Base-by-base conservation (phyloP, 2,113 vertebrate species). In the Nothoprocta perdicaria region DNA sequence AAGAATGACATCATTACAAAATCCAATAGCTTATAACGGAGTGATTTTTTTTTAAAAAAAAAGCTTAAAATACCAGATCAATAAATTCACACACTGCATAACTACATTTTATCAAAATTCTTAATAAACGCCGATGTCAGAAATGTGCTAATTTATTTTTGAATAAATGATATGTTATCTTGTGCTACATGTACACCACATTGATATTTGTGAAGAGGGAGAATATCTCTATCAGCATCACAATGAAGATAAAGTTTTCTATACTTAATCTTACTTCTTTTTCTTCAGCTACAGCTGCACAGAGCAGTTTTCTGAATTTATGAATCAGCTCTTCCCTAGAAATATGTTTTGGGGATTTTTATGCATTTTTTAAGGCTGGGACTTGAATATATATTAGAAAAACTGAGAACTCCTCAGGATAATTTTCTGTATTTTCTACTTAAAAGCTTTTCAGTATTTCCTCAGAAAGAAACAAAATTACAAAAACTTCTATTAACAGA, bases 1-100 rank as follows among this genome's bases (percentile, higher is more conserved):
- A 93, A 87, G 87, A 91, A 68, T 88, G 84, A 81, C 73, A 83
- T 92, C 62, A 50, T 92, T 92, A 84, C 45, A 75, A 92, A 96
- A 96, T 75, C 80, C 76, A 67, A 82, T 76, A 88, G 53, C 14
- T 92, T 88, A 83, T 91, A 94, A 86, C 29, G 2, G 89, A 96
- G 90, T 92, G 82, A 84, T 80, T 95, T 87, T 93, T 87, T 93
- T 92, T 88, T 5, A 9, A 85, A 92, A 85, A 92, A 95, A 94
- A 41, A 81, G 53, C 75, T 90, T 89, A 90, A 87, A 89, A 84
- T 90, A 55, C 83, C 31, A 35, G 66, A 93, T 97, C 96, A 87
- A 95, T 96, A 94, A 65, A n/a, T 94, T 90, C 84, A 86, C 84
- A 83, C 11, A 63, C 68, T 53, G 72, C 60, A 50, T 93, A 81